Percentiles rank a stretch among this genome's conserved stretches.
Evolutionary conservation across 2,797 vertebrate species (phyloP).

Genomic region (Meda fulgida): DNA sequence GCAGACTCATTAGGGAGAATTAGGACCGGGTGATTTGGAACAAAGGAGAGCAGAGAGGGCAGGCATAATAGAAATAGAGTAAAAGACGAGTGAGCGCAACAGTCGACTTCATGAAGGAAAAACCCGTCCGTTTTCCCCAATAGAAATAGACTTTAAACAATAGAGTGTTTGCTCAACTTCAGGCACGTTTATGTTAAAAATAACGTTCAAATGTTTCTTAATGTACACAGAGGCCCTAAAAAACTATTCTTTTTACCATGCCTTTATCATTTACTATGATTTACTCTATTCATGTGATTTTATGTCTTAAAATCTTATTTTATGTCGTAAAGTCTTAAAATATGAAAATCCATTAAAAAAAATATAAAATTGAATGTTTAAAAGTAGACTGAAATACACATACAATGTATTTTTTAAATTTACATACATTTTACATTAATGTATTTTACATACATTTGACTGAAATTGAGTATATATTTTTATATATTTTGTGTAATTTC

Average conservation of each 20-base stretch:
- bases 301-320: no score
- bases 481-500: background rate
- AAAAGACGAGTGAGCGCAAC: constrained; percentile 13
- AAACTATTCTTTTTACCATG: background rate
- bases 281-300: background rate
- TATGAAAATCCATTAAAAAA: background rate
- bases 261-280: background rate
- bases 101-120: background rate
- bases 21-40: constrained; percentile 7
- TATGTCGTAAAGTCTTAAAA: no score
- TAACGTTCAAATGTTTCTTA: background rate
- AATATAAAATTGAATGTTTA: background rate
- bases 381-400: background rate
- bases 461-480: background rate
- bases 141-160: background rate
- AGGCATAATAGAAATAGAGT: background rate
- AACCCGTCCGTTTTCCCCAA: background rate
- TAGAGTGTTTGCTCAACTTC: background rate
- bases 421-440: no score
- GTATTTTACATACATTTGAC: no score
- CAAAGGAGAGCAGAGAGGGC: background rate
- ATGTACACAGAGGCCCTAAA: background rate
- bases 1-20: constrained; percentile 31
- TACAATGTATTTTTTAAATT: no score
- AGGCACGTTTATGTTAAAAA: background rate